These are phyloP conservation scores for Amazona finschi DNA, from an alignment of 2,797 vertebrate species.

Conservation along the genomic window DNA sequence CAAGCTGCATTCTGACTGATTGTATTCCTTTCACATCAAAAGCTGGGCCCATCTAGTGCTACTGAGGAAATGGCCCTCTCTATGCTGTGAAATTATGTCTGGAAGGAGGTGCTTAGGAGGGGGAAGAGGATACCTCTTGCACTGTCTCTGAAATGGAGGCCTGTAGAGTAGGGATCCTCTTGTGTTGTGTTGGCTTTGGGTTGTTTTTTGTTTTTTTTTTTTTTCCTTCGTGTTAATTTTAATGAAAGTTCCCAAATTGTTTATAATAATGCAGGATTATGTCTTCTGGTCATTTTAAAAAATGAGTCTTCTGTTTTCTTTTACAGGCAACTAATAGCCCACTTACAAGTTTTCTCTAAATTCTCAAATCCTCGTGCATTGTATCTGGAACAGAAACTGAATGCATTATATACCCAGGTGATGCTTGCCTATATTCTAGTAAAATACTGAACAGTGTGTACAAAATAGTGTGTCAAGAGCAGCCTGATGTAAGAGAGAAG, in stretches of 20 bases:
- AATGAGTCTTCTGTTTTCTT: background rate
- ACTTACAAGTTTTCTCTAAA: conserved; percentile 92
- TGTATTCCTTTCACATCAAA: background rate
- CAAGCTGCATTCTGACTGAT: background rate
- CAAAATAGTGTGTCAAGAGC: background rate
- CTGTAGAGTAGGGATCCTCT: background rate
- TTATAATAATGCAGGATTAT: background rate
- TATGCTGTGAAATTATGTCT: background rate
- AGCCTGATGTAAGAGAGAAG: background rate
- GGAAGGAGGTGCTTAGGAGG: background rate
- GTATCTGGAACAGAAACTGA: conserved; percentile 87
- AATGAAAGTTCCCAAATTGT: background rate
- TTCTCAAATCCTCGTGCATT: conserved; percentile 92
- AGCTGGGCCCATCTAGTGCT: background rate
- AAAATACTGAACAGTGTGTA: background rate
- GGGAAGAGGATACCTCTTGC: background rate
- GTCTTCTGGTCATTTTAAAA: background rate
- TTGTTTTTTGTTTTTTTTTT: background rate
- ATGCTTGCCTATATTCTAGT: background rate
- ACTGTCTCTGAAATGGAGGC: background rate
- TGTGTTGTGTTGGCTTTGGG: background rate
- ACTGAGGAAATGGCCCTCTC: background rate
- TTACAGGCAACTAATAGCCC: conserved; percentile 87
- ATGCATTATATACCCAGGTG: conserved; percentile 91
- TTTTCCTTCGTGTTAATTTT: background rate